phyloP scores from a whole-genome alignment of 2,888 invertebrate species.

The Cecidostiba fungosa region DNA sequence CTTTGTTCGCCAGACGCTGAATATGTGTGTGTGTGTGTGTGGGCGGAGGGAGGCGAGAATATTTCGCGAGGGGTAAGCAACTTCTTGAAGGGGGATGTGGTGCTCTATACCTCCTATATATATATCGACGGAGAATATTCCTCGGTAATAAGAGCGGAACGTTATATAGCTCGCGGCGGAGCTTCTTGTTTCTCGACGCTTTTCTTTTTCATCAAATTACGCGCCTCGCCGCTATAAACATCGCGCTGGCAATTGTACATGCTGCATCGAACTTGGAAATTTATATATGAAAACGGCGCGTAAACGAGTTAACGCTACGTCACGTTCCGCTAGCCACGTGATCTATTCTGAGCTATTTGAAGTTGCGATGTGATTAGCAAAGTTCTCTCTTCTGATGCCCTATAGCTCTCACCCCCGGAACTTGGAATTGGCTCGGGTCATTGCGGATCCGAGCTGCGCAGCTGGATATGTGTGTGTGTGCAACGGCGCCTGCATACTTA shows the following conservation, averaged over 20 bases:
- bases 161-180: neutral
- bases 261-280: constrained; percentile 60
- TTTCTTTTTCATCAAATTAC: no score
- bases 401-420: neutral
- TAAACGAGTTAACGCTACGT: constrained; percentile 61
- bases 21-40: neutral
- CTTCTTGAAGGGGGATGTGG: neutral
- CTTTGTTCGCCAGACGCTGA: constrained; percentile 38
- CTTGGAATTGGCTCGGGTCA: constrained; percentile 57
- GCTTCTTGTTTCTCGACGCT: neutral
- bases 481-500: no score
- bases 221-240: no score
- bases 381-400: constrained; percentile 24
- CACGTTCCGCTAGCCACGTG: constrained; percentile 57
- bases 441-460: constrained; percentile 37
- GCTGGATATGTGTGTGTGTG: constrained; percentile 17
- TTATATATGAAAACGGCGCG: constrained; percentile 54
- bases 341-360: constrained; percentile 63
- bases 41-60: neutral
- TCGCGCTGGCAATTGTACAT: neutral
- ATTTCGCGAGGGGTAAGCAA: constrained; percentile 34
- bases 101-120: neutral
- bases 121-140: constrained; percentile 22
- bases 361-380: constrained; percentile 63
- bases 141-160: constrained; percentile 24